Evolutionary conservation across 2,888 invertebrate species (phyloP).

Genomic region (Idaea aversata): DNA sequence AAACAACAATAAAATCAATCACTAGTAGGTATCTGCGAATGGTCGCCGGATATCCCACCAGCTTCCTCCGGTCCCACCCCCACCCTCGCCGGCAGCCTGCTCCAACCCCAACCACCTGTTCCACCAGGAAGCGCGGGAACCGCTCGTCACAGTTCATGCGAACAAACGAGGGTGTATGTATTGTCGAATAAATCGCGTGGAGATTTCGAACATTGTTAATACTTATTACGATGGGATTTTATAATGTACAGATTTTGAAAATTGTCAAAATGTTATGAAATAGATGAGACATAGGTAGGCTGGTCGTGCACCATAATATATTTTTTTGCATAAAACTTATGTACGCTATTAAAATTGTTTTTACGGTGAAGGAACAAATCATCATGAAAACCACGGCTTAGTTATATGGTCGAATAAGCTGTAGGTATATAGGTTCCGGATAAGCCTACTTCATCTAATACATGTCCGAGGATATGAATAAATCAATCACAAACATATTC

Average conservation of each 20-base stretch:
- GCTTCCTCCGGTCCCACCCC: constrained; percentile 17
- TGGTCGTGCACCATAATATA: too few relatives aligned
- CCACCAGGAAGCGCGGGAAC: constrained; percentile 23
- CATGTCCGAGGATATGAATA: too few relatives aligned
- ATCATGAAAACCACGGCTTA: too few relatives aligned
- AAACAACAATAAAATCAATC: constrained; percentile 23
- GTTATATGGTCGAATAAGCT: too few relatives aligned
- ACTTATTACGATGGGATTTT: not conserved
- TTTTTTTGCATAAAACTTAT: too few relatives aligned
- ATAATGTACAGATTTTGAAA: not conserved
- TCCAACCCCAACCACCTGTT: not conserved
- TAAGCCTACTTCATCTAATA: too few relatives aligned
- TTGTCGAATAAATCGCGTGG: not conserved
- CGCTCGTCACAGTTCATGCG: not conserved
- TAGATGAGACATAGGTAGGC: not conserved
- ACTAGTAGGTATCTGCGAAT: constrained; percentile 4
- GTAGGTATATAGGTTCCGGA: too few relatives aligned
- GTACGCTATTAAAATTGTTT: too few relatives aligned
- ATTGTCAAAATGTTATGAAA: not conserved
- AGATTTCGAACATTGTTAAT: not conserved
- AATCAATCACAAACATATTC: too few relatives aligned
- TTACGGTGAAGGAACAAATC: too few relatives aligned
- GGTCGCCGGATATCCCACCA: not conserved
- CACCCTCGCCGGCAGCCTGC: constrained; percentile 20
- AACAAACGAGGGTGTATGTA: not conserved